Conservation (phyloP, 2,797 vertebrate genomes). For the Amniataba percoides region DNA sequence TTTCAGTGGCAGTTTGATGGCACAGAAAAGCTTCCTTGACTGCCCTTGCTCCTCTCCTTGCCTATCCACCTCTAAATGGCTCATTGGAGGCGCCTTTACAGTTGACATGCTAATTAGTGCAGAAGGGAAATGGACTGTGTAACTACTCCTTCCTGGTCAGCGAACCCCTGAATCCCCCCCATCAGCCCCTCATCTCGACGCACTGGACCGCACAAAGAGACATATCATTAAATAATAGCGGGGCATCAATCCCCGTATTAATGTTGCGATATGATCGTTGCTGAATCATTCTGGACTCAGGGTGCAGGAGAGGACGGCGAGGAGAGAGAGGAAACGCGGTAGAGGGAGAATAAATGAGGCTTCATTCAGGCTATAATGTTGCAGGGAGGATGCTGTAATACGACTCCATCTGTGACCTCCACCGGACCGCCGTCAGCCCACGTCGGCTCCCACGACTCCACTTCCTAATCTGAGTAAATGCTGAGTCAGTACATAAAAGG, state of each 20-base stretch:
- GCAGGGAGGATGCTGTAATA: slow-evolving; percentile 39
- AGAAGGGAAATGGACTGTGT: slow-evolving; percentile 75
- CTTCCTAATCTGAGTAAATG: slow-evolving; percentile 23
- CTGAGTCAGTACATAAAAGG: slow-evolving; percentile 24
- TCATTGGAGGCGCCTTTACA: slow-evolving; percentile 73
- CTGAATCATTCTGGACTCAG: slow-evolving; percentile 43
- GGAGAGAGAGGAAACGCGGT: slow-evolving; percentile 11
- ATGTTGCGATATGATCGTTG: slow-evolving; percentile 43
- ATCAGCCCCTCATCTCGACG: slow-evolving; percentile 48
- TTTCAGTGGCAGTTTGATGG: slow-evolving; percentile 60
- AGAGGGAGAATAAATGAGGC: slow-evolving; percentile 26
- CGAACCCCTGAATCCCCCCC: slow-evolving; percentile 49
- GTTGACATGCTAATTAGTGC: slow-evolving; percentile 81
- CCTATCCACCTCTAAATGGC: slow-evolving; percentile 49
- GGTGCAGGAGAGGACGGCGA: slow-evolving; percentile 10
- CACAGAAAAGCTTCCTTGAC: slow-evolving; percentile 48
- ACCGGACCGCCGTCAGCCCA: slow-evolving; percentile 19
- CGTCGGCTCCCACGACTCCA: slow-evolving; percentile 13
- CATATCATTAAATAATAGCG: slow-evolving; percentile 57
- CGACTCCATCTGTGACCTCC: slow-evolving; percentile 55
- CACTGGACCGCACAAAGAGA: slow-evolving; percentile 57
- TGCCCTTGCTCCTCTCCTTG: slow-evolving; percentile 10
- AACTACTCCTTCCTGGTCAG: slow-evolving; percentile 75
- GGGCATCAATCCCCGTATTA: slow-evolving; percentile 59
- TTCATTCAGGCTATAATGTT: slow-evolving; percentile 41